Evolutionary conservation across 2,888 invertebrate species (phyloP).

Genomic region (Aleiodes leptofemur): DNA sequence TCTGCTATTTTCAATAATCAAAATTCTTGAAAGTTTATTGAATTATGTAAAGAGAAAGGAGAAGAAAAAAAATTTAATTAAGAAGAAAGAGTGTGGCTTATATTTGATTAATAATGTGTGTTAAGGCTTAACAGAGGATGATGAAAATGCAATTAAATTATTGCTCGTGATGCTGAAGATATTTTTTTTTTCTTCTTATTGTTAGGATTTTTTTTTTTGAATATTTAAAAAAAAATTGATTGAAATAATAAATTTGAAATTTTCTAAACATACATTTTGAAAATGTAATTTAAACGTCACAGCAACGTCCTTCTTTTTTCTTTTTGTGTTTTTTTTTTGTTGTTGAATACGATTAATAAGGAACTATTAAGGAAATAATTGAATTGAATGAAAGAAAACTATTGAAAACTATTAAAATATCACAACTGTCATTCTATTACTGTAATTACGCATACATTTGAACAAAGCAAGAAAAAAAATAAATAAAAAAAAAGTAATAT

Average conservation of each 20-base stretch:
- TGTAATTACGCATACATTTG: conserved; percentile 66
- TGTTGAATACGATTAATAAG: conserved; percentile 52
- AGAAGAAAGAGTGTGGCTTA: conserved; percentile 37
- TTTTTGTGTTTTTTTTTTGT: conserved; percentile 67
- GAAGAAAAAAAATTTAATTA: conserved; percentile 13
- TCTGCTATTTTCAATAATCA: neutral
- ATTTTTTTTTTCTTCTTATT: conserved; percentile 66
- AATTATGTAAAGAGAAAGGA: neutral
- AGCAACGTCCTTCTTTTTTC: conserved; percentile 64
- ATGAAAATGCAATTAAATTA: conserved; percentile 46
- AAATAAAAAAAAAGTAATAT: conserved; percentile 1
- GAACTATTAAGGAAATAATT: conserved; percentile 52
- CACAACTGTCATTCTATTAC: conserved; percentile 64
- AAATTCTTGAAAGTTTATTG: conserved; percentile 20
- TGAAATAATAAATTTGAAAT: neutral
- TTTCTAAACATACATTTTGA: neutral
- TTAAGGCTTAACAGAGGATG: conserved; percentile 53
- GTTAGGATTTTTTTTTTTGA: conserved; percentile 68
- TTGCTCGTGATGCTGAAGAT: conserved; percentile 35
- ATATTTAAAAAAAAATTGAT: conserved; percentile 14
- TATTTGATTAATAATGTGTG: conserved; percentile 48
- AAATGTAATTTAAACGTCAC: conserved; percentile 54
- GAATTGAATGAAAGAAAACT: conserved; percentile 55
- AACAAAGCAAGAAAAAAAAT: conserved; percentile 50
- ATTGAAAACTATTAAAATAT: conserved; percentile 47